A percentile compares a stretch with the other conserved stretches of the same genome.
Evolutionary conservation across 2,797 vertebrate species (phyloP).

Genomic region (Sus cebifrons): DNA sequence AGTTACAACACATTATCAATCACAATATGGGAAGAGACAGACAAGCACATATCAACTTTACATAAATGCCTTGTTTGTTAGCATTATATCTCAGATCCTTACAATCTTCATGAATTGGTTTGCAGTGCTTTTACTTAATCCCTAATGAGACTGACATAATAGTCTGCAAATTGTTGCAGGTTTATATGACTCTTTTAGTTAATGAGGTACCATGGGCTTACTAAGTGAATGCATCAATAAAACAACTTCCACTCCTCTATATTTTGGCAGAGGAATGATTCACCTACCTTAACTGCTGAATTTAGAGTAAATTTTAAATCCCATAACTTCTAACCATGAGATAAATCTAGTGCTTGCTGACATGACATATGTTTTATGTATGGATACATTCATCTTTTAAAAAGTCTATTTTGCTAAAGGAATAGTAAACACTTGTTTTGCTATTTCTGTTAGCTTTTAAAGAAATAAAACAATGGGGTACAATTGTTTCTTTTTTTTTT

Average conservation of each 20-base stretch:
- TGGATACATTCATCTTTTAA: conserved; percentile 73
- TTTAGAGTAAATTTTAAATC: conserved; percentile 75
- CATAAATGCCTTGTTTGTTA: conserved; percentile 42
- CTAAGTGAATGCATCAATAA: conserved; percentile 76
- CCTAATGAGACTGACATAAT: conserved; percentile 31
- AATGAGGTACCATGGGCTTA: conserved; percentile 67
- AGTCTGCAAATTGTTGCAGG: conserved; percentile 57
- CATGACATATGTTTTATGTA: not conserved
- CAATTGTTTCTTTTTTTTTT: conserved; percentile 69
- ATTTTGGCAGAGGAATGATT: conserved; percentile 71
- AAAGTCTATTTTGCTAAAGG: conserved; percentile 78
- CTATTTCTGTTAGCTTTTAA: conserved; percentile 74
- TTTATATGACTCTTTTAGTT: conserved; percentile 63
- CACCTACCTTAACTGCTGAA: conserved; percentile 63
- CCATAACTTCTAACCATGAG: conserved; percentile 22
- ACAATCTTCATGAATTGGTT: not conserved
- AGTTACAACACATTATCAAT: conserved; percentile 63
- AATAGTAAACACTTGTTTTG: conserved; percentile 72
- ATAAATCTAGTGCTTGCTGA: conserved; percentile 62
- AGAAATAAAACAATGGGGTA: conserved; percentile 58
- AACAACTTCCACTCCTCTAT: not conserved
- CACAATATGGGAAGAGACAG: not conserved
- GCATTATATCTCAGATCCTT: not conserved
- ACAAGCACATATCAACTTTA: not conserved
- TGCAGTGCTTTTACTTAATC: conserved; percentile 63